A percentile compares a stretch with the other conserved stretches of the same genome.
These are phyloP conservation scores for Anthoscopus minutus DNA, from an alignment of 2,113 vertebrate species.

Conservation along the genomic window DNA sequence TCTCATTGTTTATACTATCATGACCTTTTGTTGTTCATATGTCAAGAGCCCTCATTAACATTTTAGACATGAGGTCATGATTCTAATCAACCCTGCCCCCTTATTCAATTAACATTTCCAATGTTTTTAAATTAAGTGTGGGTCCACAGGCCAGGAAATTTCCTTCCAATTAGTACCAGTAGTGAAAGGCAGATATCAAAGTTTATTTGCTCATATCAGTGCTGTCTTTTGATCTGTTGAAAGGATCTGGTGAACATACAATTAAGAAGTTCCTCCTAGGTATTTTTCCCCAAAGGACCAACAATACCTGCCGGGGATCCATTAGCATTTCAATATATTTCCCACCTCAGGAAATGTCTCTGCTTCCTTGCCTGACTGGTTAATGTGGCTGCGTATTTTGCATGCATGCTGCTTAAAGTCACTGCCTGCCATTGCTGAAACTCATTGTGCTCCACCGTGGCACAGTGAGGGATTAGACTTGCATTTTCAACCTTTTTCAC, in stretches of 20 bases:
- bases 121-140: conserved; percentile 37
- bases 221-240: conserved; percentile 52
- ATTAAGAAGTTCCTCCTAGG: conserved; percentile 59
- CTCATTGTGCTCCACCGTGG: not conserved
- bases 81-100: conserved; percentile 29
- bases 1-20: conserved; percentile 17
- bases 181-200: conserved; percentile 51
- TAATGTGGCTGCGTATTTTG: conserved; percentile 26
- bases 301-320: conserved; percentile 25
- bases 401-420: not conserved
- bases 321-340: conserved; percentile 59
- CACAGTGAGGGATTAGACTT: not conserved
- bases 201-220: conserved; percentile 53
- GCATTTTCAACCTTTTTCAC: not conserved
- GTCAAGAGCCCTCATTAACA: conserved; percentile 40
- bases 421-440: not conserved
- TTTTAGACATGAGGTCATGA: conserved; percentile 39
- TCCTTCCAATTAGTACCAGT: conserved; percentile 53
- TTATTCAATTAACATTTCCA: conserved; percentile 55
- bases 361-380: conserved; percentile 2
- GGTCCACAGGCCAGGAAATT: conserved; percentile 25
- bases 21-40: conserved; percentile 40
- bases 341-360: conserved; percentile 55
- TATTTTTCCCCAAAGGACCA: conserved; percentile 34
- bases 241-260: conserved; percentile 41